These are phyloP conservation scores for Mycetomoellerius zeteki DNA, from an alignment of 1,140 invertebrate species.

Conservation along the genomic window DNA sequence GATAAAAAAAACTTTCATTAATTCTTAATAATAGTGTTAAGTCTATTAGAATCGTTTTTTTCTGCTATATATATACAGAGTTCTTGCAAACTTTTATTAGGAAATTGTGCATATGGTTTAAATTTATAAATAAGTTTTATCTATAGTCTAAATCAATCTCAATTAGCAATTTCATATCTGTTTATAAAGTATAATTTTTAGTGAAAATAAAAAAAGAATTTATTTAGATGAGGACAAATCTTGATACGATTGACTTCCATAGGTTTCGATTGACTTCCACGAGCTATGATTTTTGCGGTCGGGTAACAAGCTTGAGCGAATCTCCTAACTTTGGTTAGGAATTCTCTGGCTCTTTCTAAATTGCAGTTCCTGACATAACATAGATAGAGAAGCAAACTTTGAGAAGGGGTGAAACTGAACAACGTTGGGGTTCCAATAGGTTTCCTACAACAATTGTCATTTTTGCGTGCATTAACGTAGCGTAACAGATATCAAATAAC, in stretches of 20 bases:
- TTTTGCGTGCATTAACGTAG: not conserved
- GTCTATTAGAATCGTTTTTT: not conserved
- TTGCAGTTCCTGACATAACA: conserved; percentile 42
- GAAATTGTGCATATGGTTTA: not conserved
- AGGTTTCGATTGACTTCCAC: conserved; percentile 18
- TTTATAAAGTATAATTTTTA: not conserved
- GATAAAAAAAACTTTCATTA: not conserved
- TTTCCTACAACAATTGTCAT: not conserved
- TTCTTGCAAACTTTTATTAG: not conserved
- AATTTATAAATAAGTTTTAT: not conserved
- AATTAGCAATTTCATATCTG: not conserved
- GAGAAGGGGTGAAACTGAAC: not conserved
- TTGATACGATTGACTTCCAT: not conserved
- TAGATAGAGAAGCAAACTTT: conserved; percentile 36
- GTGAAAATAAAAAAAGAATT: not conserved
- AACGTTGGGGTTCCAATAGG: conserved; percentile 3
- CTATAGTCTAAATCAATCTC: not conserved
- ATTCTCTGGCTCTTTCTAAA: conserved; percentile 26
- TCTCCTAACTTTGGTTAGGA: not conserved
- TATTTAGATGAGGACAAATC: not conserved
- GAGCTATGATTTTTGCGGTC: conserved; percentile 26
- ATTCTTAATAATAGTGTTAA: not conserved
- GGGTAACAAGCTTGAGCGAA: conserved; percentile 28
- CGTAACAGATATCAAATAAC: conserved; percentile 5
- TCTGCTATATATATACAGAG: not conserved